These are phyloP conservation scores for Brachypteracias leptosomus DNA, from an alignment of 2,113 vertebrate genomes.

Conservation along the genomic window DNA sequence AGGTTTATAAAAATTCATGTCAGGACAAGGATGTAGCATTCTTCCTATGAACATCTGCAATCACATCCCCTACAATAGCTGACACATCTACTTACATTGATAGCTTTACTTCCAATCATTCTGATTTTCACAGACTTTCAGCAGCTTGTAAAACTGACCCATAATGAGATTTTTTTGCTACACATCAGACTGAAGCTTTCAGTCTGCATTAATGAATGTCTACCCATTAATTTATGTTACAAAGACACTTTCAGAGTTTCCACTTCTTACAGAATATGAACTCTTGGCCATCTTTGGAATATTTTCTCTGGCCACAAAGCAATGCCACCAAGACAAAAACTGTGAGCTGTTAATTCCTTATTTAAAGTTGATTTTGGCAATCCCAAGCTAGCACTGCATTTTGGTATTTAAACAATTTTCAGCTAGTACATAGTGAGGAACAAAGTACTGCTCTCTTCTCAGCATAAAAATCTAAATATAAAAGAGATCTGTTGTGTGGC, in stretches of 20 bases:
- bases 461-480: conserved; percentile 14
- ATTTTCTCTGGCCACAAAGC: not conserved
- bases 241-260: not conserved
- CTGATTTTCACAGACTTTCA: not conserved
- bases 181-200: not conserved
- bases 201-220: not conserved
- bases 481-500: not conserved
- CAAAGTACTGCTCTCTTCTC: not conserved
- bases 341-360: not conserved
- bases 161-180: not conserved
- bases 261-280: not conserved
- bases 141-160: conserved; percentile 1
- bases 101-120: not conserved
- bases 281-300: not conserved
- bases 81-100: conserved; percentile 18
- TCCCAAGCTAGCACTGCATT: not conserved
- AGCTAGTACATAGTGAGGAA: not conserved
- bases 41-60: not conserved
- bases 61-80: not conserved
- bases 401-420: not conserved
- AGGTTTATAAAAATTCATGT: conserved; percentile 29
- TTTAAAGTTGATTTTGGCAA: not conserved
- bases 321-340: not conserved
- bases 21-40: not conserved
- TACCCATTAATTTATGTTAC: not conserved